Evolutionary conservation across 1,140 invertebrate species (phyloP), one percentile per base, ranked within the genome.

Genomic region (Bombus waltoni): DNA sequence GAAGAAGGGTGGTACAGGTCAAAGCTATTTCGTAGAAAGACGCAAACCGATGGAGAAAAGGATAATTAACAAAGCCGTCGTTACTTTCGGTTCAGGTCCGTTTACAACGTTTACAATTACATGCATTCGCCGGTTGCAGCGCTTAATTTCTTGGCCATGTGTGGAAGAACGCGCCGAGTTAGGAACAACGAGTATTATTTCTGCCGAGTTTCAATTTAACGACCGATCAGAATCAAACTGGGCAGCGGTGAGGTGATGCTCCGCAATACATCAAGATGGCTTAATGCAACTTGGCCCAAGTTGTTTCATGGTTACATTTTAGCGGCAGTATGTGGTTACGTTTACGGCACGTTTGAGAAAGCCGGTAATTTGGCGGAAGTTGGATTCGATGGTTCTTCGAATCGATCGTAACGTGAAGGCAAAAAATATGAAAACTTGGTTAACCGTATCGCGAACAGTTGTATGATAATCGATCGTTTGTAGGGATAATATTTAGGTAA

Each of bases 101-200:
- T 59, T 83, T 35, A 35, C 44, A 47, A 35, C 47, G 57, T 84
- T 75, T 75, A n/a, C 47, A 79, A 84, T 84, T 84, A 71, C 22
- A 78, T 32, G 28, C 44, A 70, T 83, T 78, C 70, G 44, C 75
- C 47, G 15, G 62, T 32, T 25, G 10, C 74, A 9, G 38, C n/a
- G 28, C 35, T 40, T 42, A 57, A 70, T 70, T 78, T 59, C 38
- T 35, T 53, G 28, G n/a, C 11, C 0, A 15, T 22, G 0, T n/a
- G n/a, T 42, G 13, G 4, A 38, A 22, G 18, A 32, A 9, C 22
- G 57, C 13, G 11, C 8, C 47, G 75, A 84, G 79, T 84, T 79
- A 84, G 75, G 47, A 71, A 71, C 75, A 75, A 79, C 79, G 82
- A 84, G 68, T 84, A 84, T 84, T 71, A 84, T 78, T 79, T 84